Percentiles rank a stretch among this genome's conserved stretches.
Evolutionary conservation across 1,140 invertebrate species (phyloP).

Genomic region (Heliconius congener): DNA sequence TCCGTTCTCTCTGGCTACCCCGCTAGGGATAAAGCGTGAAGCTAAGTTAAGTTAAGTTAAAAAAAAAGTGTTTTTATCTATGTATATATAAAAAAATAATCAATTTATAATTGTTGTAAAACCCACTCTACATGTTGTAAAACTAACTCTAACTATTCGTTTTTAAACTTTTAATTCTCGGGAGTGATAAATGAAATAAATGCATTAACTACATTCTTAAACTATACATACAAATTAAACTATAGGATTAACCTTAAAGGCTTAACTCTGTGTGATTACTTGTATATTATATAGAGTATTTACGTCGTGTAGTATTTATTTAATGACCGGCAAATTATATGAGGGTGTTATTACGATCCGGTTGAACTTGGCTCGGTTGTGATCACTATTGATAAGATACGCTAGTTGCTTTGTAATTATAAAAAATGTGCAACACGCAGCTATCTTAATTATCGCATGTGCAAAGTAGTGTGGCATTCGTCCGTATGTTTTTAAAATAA

Average conservation of each 20-base stretch:
- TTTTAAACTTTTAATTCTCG: too few species aligned
- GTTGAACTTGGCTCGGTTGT: slow-evolving; percentile 60
- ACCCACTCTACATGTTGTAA: too few species aligned
- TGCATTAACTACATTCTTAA: neutral
- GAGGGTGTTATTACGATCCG: slow-evolving; percentile 57
- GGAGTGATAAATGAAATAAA: neutral
- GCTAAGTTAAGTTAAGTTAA: too few species aligned
- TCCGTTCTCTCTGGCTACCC: too few species aligned
- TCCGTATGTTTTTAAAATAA: neutral
- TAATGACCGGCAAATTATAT: slow-evolving; percentile 65
- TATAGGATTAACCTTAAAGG: neutral
- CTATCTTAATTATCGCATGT: slow-evolving; percentile 31
- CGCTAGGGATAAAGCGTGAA: too few species aligned
- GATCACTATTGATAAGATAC: slow-evolving; percentile 42
- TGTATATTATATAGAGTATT: slow-evolving; percentile 5
- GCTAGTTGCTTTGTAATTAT: slow-evolving; percentile 27
- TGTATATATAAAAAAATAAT: too few species aligned
- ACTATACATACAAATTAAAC: neutral
- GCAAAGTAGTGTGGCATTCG: neutral
- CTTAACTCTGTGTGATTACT: neutral
- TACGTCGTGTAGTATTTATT: slow-evolving; percentile 53
- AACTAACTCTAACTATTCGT: too few species aligned
- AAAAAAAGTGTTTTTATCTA: too few species aligned
- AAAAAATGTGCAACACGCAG: slow-evolving; percentile 23
- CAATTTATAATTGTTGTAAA: too few species aligned